Evolutionary conservation across 2,888 invertebrate genomes (phyloP).

Genomic region (Plagiodera versicolora): DNA sequence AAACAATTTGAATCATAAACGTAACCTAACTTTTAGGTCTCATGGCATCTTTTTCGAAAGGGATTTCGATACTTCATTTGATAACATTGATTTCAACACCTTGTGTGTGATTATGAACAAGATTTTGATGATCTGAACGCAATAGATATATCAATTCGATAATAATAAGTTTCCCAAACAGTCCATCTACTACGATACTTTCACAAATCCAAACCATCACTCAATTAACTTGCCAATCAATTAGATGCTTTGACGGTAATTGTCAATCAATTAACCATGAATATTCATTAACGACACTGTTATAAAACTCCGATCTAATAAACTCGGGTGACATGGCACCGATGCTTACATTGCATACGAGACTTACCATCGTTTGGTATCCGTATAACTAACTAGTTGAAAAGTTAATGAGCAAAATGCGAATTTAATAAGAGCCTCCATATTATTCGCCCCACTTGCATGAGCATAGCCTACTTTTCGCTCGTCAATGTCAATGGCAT

Average conservation of each 20-base stretch:
- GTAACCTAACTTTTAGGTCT: too few relatives aligned
- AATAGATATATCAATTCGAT: too few relatives aligned
- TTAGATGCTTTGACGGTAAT: neutral
- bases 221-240: neutral
- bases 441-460: constrained; percentile 44
- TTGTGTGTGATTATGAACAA: too few relatives aligned
- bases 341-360: constrained; percentile 24
- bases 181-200: neutral
- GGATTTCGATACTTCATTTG: too few relatives aligned
- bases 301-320: constrained; percentile 5
- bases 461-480: constrained; percentile 44
- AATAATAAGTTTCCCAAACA: too few relatives aligned
- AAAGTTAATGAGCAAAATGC: constrained; percentile 22
- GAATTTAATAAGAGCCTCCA: constrained; percentile 33
- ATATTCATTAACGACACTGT: constrained; percentile 8
- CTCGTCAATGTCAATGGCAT: constrained; percentile 50
- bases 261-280: neutral
- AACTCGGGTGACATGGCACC: constrained; percentile 23
- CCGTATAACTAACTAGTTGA: too few relatives aligned
- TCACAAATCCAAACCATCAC: neutral
- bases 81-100: too few relatives aligned
- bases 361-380: constrained; percentile 15
- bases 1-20: too few relatives aligned
- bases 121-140: too few relatives aligned
- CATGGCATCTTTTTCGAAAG: too few relatives aligned